Evolutionary conservation across 1,140 invertebrate species (phyloP), one percentile per base, ranked within the genome.

Genomic region (Atta texana): DNA sequence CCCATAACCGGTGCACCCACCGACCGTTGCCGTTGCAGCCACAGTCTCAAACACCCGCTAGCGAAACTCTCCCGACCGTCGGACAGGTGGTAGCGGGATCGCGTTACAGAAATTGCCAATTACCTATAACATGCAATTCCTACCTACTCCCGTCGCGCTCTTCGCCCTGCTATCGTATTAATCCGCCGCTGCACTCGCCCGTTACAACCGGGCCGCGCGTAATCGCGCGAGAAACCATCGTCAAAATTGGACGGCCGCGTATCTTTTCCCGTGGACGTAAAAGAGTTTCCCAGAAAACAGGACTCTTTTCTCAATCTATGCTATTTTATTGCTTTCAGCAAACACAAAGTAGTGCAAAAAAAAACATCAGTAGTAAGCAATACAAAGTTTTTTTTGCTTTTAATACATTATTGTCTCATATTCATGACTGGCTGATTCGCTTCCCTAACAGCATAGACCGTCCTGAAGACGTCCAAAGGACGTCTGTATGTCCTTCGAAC

Each of bases 31-130:
- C 16, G 44, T 69, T 7, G 31, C 63, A 34, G 31, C 61, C 61
- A 24, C 64, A 24, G 85, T 51, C 34, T 51, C 78, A 59, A 78
- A 89, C 88, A 87, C 74, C 59, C 74, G 78, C 71, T 75, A 77
- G 88, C 63, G 59, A 88, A 78, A 74, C 63, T 86, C 86, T 86
- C 87, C 82, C 88, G 59, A 12, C 24, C 59, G 91, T n/a, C 88
- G 90, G 88, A 92, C 87, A 89, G 89, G 92, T 92, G 87, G 92
- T 92, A 92, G 92, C 89, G 87, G 88, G 89, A 93, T 93, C 91
- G 89, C 91, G 92, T 94, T 94, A 92, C 93, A 94, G 92, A 94
- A 94, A 94, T 94, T 94, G 93, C 94, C 94, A 94, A 94, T 94
- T 94, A 94, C 89, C 90, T 89, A 87, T 93, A 94, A 94, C 93